phyloP scores from a whole-genome alignment of 2,888 invertebrate genomes.

The Acutogordius australiensis region DNA sequence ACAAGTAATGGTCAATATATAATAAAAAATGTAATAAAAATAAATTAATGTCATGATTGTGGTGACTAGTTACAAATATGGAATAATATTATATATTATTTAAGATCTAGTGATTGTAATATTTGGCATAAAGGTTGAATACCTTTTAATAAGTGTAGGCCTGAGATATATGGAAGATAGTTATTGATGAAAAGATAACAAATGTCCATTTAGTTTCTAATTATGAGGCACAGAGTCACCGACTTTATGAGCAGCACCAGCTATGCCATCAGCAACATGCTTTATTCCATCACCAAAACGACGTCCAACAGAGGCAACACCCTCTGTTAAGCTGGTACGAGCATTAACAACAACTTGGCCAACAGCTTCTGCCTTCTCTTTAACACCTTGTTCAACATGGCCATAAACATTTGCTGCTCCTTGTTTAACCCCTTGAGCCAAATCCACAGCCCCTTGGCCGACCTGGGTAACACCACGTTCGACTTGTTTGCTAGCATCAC shows the following conservation, averaged over 20 bases:
- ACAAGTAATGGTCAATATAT: too few species aligned
- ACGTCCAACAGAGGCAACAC: not conserved
- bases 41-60: too few species aligned
- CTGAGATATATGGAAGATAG: too few species aligned
- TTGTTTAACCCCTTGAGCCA: not conserved
- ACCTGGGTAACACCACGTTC: not conserved
- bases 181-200: too few species aligned
- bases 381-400: not conserved
- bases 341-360: not conserved
- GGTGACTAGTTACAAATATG: too few species aligned
- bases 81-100: too few species aligned
- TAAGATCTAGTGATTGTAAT: too few species aligned
- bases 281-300: not conserved
- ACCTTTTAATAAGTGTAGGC: too few species aligned
- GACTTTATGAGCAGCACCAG: not conserved
- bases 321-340: not conserved
- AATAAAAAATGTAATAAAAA: too few species aligned
- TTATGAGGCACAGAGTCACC: not conserved
- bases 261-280: not conserved
- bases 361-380: not conserved
- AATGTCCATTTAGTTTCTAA: too few species aligned
- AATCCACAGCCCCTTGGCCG: not conserved
- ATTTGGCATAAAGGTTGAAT: too few species aligned
- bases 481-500: not conserved
- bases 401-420: not conserved